Percentiles rank a stretch among this genome's conserved stretches.
These are phyloP conservation scores for Plagodis dolabraria DNA, from an alignment of 2,888 invertebrate species.

Conservation along the genomic window DNA sequence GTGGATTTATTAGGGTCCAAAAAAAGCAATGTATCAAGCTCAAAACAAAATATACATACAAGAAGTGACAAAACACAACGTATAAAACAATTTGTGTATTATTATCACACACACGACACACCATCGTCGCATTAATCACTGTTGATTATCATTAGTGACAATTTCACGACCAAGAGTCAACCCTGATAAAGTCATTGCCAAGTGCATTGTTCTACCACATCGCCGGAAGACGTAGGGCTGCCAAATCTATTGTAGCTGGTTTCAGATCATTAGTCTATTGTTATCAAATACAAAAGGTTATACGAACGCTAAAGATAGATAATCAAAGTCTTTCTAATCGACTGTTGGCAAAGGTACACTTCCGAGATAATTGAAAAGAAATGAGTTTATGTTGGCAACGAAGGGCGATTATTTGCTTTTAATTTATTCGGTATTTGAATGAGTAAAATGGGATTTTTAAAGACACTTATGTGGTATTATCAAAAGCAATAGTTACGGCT, in stretches of 20 bases:
- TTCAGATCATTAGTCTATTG: slow-evolving; percentile 54
- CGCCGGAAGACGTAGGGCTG: slow-evolving; percentile 58
- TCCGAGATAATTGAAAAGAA: slow-evolving; percentile 22
- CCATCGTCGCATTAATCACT: slow-evolving; percentile 37
- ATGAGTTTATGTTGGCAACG: slow-evolving; percentile 13
- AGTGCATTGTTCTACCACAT: slow-evolving; percentile 64
- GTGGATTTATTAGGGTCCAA: too few species aligned
- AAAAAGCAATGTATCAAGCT: too few species aligned
- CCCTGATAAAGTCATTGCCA: slow-evolving; percentile 67
- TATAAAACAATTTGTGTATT: neutral
- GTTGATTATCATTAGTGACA: slow-evolving; percentile 41
- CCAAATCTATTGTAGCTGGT: slow-evolving; percentile 65
- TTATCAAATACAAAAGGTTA: slow-evolving; percentile 39
- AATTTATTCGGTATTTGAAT: slow-evolving; percentile 3
- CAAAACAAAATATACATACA: too few species aligned
- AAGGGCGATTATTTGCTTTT: slow-evolving; percentile 7
- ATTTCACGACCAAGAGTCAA: slow-evolving; percentile 45
- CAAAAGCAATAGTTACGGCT: too few species aligned
- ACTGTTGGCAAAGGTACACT: slow-evolving; percentile 27
- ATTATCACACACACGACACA: slow-evolving; percentile 12
- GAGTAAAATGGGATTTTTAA: too few species aligned
- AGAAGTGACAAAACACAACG: too few species aligned
- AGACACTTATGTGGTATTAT: too few species aligned
- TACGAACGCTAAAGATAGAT: slow-evolving; percentile 30
- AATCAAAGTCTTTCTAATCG: slow-evolving; percentile 26